These are phyloP conservation scores for Dolomedes plantarius DNA, from an alignment of 2,888 invertebrate genomes.

Conservation along the genomic window DNA sequence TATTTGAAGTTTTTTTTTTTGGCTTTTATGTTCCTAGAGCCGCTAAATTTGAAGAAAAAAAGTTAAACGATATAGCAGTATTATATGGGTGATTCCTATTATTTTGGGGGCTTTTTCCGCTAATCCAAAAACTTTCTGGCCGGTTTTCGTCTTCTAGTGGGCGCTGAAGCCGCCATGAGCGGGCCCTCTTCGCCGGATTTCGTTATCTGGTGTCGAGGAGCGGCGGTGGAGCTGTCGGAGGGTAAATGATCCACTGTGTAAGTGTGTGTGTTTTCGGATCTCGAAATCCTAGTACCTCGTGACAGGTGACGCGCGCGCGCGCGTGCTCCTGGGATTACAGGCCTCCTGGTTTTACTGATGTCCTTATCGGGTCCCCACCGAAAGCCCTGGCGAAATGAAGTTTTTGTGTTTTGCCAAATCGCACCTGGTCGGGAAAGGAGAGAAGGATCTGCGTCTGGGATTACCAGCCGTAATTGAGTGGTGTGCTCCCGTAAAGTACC, in stretches of 20 bases:
- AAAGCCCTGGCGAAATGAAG: constrained; percentile 66
- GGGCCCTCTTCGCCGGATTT: neutral
- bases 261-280: neutral
- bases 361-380: constrained; percentile 52
- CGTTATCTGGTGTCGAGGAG: constrained; percentile 16
- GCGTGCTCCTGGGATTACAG: constrained; percentile 40
- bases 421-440: constrained; percentile 20
- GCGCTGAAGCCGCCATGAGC: constrained; percentile 24
- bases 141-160: neutral
- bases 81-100: too few relatives aligned
- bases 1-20: too few relatives aligned
- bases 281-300: constrained; percentile 45
- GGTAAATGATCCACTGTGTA: constrained; percentile 28
- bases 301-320: constrained; percentile 70
- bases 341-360: constrained; percentile 12
- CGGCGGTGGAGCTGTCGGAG: neutral
- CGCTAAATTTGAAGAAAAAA: too few relatives aligned
- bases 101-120: too few relatives aligned
- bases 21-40: too few relatives aligned
- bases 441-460: constrained; percentile 34
- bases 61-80: too few relatives aligned
- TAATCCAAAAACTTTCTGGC: too few relatives aligned
- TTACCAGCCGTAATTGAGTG: constrained; percentile 67
- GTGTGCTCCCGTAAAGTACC: constrained; percentile 29
- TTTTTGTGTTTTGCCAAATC: constrained; percentile 53